Evolutionary conservation across 2,888 invertebrate genomes (phyloP), one percentile per base, ranked within the genome.

Genomic region (Philereme transversata): DNA sequence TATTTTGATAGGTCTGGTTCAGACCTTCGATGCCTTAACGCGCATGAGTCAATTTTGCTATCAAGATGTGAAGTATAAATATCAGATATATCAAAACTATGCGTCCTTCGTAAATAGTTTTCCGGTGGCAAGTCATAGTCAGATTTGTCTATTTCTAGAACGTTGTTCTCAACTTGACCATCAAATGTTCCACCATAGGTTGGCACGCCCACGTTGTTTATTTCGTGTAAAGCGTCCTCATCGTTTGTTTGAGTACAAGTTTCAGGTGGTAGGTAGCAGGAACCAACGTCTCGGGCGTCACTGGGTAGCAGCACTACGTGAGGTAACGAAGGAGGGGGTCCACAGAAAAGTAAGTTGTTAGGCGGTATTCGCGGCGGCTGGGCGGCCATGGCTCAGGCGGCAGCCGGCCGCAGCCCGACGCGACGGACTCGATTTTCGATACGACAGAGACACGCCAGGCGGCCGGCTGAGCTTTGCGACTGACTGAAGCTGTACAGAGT

Each of bases 401-500:
- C 73, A 80, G 76, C 81, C 82, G 82, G 82, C 83, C 82, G 81
- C 79, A 78, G 84, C 84, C 90, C 84, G 83, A 82, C 82, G 83
- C 83, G 82, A 79, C 82, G 82, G 83, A 82, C 79, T 80, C 76
- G 75, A 79, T 79, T 84, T 83, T 81, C 79, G 75, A 78, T 82
- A 79, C 82, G 77, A 76, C 79, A 80, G 84, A 86, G 84, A 89
- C 86, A 86, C 87, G 86, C 84, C 90, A 88, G 87, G 87, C 90
- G 88, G 84, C 87, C 88, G 88, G 84, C 87, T 80, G 83, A 87
- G 83, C 82, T 88, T 88, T 86, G 88, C 88, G 87, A 91, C 90
- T 90, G 91, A 91, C 90, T 90, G 89, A 92, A 88, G 88, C 88
- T 88, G 91, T 81, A 83, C 88, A 82, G 83, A 86, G 88, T 90